phyloP scores from a whole-genome alignment of 2,113 vertebrate species.

The Myanophis thanlyinensis region DNA sequence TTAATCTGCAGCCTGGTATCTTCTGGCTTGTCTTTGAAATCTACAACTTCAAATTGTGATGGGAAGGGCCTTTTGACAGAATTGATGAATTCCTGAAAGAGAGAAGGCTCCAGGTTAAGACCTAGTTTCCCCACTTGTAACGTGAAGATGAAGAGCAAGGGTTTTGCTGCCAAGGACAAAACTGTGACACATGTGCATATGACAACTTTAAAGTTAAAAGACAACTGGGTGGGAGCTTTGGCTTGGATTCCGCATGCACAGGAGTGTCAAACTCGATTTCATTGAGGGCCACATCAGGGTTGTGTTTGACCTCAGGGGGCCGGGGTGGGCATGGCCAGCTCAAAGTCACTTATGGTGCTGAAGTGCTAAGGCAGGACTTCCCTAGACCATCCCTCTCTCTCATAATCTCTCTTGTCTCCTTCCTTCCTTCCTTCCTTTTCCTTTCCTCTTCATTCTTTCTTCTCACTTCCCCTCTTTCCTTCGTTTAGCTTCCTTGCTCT shows the following conservation, averaged over 20 bases:
- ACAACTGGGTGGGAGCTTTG: neutral
- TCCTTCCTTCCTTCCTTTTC: too few species aligned
- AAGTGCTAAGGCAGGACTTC: too few species aligned
- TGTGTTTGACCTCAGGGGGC: too few species aligned
- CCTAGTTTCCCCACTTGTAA: neutral
- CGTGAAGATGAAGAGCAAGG: neutral
- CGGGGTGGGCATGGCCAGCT: too few species aligned
- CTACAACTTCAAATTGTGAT: conserved; percentile 73
- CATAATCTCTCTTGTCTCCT: too few species aligned
- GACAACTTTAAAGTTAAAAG: neutral
- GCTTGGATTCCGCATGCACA: neutral
- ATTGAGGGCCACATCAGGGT: too few species aligned
- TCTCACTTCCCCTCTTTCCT: too few species aligned
- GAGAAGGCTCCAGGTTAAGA: conserved; percentile 1
- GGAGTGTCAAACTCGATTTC: too few species aligned
- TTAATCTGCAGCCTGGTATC: conserved; percentile 77
- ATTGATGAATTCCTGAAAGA: conserved; percentile 75
- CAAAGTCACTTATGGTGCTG: too few species aligned
- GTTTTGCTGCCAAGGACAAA: neutral
- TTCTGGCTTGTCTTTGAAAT: conserved; percentile 76
- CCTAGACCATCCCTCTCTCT: too few species aligned
- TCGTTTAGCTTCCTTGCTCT: too few species aligned
- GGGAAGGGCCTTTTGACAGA: conserved; percentile 78
- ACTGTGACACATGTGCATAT: neutral
- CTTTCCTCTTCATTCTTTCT: too few species aligned